Base-by-base conservation (phyloP, 30 jellyfish, hydroid and myxozoan species). In the Euphysa ruthae region DNA sequence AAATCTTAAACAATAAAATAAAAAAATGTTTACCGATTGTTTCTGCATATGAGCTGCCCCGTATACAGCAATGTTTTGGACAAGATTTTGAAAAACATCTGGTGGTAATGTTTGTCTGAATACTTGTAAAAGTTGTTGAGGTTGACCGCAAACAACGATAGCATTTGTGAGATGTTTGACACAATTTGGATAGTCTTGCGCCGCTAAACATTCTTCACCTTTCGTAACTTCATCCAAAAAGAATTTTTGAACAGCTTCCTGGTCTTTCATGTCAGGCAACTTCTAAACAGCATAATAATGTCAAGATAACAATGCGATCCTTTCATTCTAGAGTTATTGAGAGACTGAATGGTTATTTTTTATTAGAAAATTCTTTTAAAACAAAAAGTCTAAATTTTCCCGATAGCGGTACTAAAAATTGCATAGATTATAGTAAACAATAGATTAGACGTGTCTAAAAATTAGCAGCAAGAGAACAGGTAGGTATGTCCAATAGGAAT, bases 81-180 rank as follows among this genome's bases (percentile, higher is more conserved):
- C 27, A 57, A 90, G 72, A 92, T 71, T 90, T 66, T 90, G 93
- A 84, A 90, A 90, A 12, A 90, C 98, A 34, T 76, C 58, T 0
- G 98, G 98, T 1, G 98, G 98, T 22, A 90, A 76, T 68, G 94
- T 90, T 50, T 54, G 74, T 57, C 77, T 91, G 84, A 90, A 90
- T 10, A 90, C 98, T 81, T 81, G 93, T 5, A 90, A 83, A 14
- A 90, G 84, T 52, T 90, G 98, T 34, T 81, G 93, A 26, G 98
- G 98, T 57, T 90, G 98, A 25, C 98, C 98, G 66, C 98, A 90
- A 1, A 90, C 98, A 46, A 93, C 95, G 43, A 90, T 81, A 15
- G 93, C 98, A 63, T 75, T 81, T 30, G 98, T 90, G 32, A 90
- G 77, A 54, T 81, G 95, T 46, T 81, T 69, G 7, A 90, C 95